These are phyloP conservation scores for Cyanoliseus patagonus DNA, from an alignment of 2,113 vertebrate species.

Conservation along the genomic window DNA sequence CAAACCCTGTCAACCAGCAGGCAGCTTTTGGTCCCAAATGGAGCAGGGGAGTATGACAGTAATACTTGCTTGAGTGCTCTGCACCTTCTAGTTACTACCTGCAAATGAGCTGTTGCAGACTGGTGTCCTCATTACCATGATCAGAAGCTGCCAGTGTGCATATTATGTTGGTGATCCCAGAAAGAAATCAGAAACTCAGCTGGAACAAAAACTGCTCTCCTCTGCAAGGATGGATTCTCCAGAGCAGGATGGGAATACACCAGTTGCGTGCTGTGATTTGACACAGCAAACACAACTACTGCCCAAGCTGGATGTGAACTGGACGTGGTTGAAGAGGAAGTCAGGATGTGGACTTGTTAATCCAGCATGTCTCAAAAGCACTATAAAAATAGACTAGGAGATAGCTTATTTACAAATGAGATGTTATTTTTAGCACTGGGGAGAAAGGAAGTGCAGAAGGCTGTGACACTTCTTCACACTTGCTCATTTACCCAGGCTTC, in stretches of 20 bases:
- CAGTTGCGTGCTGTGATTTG: background rate
- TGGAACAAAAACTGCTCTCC: background rate
- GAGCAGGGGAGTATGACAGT: background rate
- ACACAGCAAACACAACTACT: background rate
- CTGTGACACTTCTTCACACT: constrained; percentile 31
- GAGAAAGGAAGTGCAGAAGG: constrained; percentile 26
- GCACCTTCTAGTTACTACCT: background rate
- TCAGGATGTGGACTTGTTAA: background rate
- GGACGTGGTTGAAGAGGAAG: background rate
- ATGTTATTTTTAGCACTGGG: background rate
- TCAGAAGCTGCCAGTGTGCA: background rate
- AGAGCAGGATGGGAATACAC: background rate
- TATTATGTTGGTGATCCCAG: background rate
- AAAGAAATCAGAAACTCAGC: background rate
- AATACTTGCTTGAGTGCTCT: background rate
- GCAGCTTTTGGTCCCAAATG: background rate
- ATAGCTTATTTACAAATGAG: constrained; percentile 44
- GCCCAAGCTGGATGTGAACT: background rate
- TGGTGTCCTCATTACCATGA: background rate
- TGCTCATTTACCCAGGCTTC: constrained; percentile 47
- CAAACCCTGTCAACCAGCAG: background rate
- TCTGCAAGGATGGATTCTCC: background rate
- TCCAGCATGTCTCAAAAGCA: background rate
- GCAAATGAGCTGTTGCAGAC: background rate
- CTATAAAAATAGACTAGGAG: constrained; percentile 8